Conservation (phyloP, 23 tunicate genomes). For the Pegea sp. region DNA sequence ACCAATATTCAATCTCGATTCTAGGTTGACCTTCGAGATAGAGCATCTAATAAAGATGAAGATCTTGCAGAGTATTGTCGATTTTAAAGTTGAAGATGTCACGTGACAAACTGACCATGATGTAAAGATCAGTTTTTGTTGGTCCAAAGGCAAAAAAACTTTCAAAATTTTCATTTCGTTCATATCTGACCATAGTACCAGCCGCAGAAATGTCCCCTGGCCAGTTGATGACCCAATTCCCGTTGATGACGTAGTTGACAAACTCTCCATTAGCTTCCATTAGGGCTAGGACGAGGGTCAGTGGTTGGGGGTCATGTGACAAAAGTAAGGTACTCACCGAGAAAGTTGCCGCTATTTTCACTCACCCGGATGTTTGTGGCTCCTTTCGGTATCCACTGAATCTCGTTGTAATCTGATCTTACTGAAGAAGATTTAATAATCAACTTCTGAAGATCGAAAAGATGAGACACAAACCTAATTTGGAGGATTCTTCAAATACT, state of each 20-base stretch:
- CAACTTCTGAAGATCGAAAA: neutral
- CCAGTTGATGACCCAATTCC: constrained; percentile 59
- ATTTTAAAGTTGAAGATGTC: too few relatives aligned
- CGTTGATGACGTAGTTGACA: constrained; percentile 37
- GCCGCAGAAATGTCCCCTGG: constrained; percentile 47
- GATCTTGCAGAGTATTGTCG: neutral
- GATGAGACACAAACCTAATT: too few relatives aligned
- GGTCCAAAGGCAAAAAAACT: constrained; percentile 26
- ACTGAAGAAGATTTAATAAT: constrained; percentile 5
- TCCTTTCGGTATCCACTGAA: constrained; percentile 39
- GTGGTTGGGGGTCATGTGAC: too few relatives aligned
- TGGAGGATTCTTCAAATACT: neutral
- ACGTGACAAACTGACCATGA: constrained; percentile 35
- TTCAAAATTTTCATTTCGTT: constrained; percentile 12
- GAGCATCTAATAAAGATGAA: constrained; percentile 20
- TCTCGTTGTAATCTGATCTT: constrained; percentile 22
- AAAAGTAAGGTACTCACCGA: constrained; percentile 42
- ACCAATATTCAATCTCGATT: constrained; percentile 59
- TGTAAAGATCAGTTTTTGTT: constrained; percentile 46
- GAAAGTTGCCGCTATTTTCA: constrained; percentile 30
- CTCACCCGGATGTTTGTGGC: constrained; percentile 41
- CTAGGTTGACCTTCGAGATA: constrained; percentile 20
- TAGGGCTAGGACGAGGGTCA: constrained; percentile 22
- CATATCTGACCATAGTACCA: constrained; percentile 36
- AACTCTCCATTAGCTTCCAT: constrained; percentile 15